Evolutionary conservation across 2,797 vertebrate species (phyloP).

Genomic region (Limosa lapponica): DNA sequence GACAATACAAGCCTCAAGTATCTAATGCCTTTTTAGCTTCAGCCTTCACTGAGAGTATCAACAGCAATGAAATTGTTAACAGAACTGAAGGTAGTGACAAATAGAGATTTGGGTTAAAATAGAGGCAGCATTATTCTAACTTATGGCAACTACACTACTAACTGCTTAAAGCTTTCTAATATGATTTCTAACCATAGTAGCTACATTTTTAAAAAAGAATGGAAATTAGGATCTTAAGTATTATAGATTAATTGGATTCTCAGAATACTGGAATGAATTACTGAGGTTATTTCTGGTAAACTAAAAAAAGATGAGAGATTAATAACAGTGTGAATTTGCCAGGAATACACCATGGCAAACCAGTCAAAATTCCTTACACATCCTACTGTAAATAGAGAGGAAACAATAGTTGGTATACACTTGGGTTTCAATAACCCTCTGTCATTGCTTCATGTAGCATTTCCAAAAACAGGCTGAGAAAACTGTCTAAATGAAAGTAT

Average conservation of each 20-base stretch:
- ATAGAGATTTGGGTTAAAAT: background rate
- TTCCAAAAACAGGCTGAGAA: background rate
- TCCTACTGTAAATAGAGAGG: background rate
- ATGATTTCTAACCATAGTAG: background rate
- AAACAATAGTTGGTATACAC: background rate
- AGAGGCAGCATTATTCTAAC: background rate
- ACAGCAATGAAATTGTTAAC: background rate
- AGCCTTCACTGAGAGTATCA: background rate
- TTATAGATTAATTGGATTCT: background rate
- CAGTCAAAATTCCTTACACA: background rate
- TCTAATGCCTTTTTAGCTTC: background rate
- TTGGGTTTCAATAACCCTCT: background rate
- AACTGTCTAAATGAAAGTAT: background rate
- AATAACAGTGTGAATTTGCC: background rate
- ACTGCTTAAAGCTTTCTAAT: background rate
- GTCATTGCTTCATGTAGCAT: background rate
- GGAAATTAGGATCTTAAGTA: background rate
- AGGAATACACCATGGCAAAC: background rate
- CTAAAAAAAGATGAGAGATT: background rate
- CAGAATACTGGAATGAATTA: background rate
- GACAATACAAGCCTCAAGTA: background rate
- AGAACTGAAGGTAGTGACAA: background rate
- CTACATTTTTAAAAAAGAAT: background rate
- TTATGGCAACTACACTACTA: background rate
- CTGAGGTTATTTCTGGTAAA: background rate